Percentiles rank a stretch among this genome's conserved stretches.
Evolutionary conservation across 2,113 vertebrate species (phyloP).

Genomic region (Cyanoderma ruficeps): DNA sequence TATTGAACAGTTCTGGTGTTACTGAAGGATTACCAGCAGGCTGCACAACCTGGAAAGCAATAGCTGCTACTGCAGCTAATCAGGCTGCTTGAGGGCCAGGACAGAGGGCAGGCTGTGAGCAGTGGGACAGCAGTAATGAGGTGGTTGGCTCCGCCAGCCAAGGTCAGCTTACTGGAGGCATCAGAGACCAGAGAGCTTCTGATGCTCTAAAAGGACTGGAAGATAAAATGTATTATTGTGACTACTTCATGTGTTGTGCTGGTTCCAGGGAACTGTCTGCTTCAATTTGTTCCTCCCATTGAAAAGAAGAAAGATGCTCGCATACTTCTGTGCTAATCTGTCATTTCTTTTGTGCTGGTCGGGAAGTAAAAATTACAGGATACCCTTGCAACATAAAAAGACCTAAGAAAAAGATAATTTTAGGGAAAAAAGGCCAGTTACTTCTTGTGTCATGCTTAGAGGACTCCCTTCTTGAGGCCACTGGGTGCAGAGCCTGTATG

Average conservation of each 20-base stretch:
- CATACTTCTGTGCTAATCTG: neutral
- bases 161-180: constrained; percentile 41
- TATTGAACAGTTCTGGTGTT: neutral
- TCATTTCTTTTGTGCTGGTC: neutral
- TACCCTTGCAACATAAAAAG: neutral
- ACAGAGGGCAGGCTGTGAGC: neutral
- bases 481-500: neutral
- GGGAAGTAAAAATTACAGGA: neutral
- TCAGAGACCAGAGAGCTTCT: neutral
- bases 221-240: constrained; percentile 29
- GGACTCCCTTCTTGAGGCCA: neutral
- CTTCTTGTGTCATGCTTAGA: neutral
- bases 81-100: neutral
- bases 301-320: neutral
- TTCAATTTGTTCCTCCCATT: constrained; percentile 48
- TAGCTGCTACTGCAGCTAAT: neutral
- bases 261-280: constrained; percentile 59
- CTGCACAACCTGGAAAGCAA: neutral
- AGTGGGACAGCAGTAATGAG: constrained; percentile 33
- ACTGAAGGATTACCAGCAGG: neutral
- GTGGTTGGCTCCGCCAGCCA: constrained; percentile 2
- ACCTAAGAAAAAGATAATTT: neutral
- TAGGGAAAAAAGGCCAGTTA: neutral
- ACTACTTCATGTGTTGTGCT: neutral
- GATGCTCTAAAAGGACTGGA: constrained; percentile 17